Conservation (phyloP, 2,888 invertebrate genomes). For the Lithophane socia region DNA sequence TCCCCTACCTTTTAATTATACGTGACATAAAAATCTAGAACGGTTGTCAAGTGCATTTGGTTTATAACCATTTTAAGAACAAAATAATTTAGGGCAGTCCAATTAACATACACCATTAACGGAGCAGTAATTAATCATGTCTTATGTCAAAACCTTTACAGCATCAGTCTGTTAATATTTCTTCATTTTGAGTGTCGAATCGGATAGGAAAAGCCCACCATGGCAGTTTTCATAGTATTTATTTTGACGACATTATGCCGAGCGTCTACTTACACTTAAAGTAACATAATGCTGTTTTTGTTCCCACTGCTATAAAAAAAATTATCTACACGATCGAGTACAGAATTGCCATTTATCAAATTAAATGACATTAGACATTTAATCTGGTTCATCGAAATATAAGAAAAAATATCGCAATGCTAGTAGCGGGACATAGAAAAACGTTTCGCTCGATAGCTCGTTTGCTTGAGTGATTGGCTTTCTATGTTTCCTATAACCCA, state of each 20-base stretch:
- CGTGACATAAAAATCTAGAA: neutral
- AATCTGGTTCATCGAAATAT: neutral
- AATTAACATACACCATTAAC: constrained; percentile 2
- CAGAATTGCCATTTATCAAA: neutral
- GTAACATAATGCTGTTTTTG: no score
- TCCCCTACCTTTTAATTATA: neutral
- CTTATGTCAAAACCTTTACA: constrained; percentile 18
- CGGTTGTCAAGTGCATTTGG: neutral
- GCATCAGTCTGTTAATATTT: constrained; percentile 29
- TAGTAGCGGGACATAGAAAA: neutral
- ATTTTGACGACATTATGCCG: no score
- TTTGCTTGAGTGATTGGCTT: constrained; percentile 1
- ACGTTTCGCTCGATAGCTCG: neutral
- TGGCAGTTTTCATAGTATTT: no score
- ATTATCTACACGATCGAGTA: neutral
- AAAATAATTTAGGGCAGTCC: constrained; percentile 9
- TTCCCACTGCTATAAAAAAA: no score
- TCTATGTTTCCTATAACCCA: neutral
- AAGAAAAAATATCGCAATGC: neutral
- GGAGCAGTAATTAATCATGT: constrained; percentile 27
- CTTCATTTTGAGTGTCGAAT: constrained; percentile 15
- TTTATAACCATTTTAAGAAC: constrained; percentile 7
- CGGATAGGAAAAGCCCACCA: no score
- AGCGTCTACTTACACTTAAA: no score
- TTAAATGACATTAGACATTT: neutral